Conservation (phyloP, 2,888 invertebrate genomes). For the Erebia palarica region DNA sequence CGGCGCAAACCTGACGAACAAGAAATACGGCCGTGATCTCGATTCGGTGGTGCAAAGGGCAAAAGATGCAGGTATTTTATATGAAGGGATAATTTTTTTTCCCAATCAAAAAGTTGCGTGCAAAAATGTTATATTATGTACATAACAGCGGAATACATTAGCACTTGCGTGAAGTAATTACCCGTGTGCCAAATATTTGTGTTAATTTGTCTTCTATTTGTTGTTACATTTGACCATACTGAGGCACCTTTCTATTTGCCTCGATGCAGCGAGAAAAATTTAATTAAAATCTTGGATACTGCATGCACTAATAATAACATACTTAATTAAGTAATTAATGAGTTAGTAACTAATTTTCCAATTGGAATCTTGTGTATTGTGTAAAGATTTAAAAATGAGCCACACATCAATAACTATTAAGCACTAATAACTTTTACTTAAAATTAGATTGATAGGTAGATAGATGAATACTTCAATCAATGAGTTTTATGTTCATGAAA, state of each 20-base stretch:
- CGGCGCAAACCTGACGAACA: constrained; percentile 96
- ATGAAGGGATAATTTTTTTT: constrained; percentile 17
- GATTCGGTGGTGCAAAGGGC: constrained; percentile 95
- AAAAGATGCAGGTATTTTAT: constrained; percentile 90
- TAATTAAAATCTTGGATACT: neutral
- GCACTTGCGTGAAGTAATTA: constrained; percentile 38
- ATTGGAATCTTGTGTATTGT: constrained; percentile 5
- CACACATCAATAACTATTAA: too few species aligned
- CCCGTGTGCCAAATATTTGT: constrained; percentile 38
- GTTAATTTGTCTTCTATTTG: constrained; percentile 32
- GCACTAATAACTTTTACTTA: too few species aligned
- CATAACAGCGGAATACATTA: constrained; percentile 41
- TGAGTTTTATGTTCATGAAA: too few species aligned
- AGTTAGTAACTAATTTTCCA: neutral
- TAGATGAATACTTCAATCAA: too few species aligned
- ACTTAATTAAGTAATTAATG: neutral
- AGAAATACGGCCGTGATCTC: constrained; percentile 95
- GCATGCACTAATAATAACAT: neutral
- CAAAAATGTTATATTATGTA: constrained; percentile 40
- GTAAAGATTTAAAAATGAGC: neutral
- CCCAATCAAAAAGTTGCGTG: constrained; percentile 40
- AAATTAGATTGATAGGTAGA: too few species aligned
- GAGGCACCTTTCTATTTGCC: constrained; percentile 21
- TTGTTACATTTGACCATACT: constrained; percentile 21
- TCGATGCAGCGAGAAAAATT: constrained; percentile 1